phyloP scores from a whole-genome alignment of 2,797 vertebrate species.

The Paramormyrops hopkinsi region DNA sequence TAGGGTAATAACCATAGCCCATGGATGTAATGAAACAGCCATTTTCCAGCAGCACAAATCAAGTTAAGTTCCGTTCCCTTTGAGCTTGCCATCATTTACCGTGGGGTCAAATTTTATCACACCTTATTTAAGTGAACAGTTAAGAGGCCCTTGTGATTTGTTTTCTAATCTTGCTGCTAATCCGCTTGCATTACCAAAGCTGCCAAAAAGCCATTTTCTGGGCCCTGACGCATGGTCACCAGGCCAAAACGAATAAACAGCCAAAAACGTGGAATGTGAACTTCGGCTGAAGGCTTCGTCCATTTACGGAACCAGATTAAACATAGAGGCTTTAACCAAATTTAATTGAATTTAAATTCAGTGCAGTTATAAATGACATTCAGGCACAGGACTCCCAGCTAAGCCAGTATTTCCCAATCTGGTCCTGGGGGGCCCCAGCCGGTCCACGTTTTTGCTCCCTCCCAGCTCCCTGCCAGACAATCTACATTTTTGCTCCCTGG shows the following conservation, averaged over 20 bases:
- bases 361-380: neutral
- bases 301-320: neutral
- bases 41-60: neutral
- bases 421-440: neutral
- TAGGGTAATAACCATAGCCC: neutral
- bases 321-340: neutral
- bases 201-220: neutral
- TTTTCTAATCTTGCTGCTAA: neutral
- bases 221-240: neutral
- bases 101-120: neutral
- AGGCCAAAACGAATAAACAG: neutral
- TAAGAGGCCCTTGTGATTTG: neutral
- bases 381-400: neutral
- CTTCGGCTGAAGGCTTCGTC: neutral
- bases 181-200: neutral
- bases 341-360: neutral
- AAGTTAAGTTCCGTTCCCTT: neutral
- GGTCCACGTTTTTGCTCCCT: neutral
- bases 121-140: constrained; percentile 3
- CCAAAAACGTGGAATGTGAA: neutral
- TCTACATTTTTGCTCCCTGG: neutral
- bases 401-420: neutral
- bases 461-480: neutral
- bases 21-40: neutral
- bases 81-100: neutral